phyloP scores from a whole-genome alignment of 2,113 vertebrate species.

The Natator depressus region DNA sequence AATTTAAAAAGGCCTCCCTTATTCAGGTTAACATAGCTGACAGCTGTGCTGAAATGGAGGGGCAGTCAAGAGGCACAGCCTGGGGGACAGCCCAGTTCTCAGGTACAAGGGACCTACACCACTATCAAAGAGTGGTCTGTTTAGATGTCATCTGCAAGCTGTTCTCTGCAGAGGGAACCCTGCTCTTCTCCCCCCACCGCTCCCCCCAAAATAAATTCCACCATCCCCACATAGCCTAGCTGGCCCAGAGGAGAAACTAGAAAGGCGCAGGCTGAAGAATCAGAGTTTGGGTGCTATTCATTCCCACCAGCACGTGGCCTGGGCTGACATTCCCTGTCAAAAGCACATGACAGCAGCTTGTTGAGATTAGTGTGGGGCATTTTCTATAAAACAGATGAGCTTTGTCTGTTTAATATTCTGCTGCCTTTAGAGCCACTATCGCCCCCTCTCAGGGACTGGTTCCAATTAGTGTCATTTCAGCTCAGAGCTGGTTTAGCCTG shows the following conservation, averaged over 20 bases:
- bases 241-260: background rate
- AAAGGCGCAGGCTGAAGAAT: background rate
- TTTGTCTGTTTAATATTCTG: constrained; percentile 4
- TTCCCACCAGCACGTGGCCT: background rate
- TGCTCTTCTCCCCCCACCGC: no score
- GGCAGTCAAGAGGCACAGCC: background rate
- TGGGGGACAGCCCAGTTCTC: background rate
- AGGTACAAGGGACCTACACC: background rate
- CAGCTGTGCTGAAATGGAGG: background rate
- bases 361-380: background rate
- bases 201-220: background rate
- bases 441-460: constrained; percentile 21
- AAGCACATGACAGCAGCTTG: background rate
- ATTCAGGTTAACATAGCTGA: rapidly evolving
- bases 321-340: background rate
- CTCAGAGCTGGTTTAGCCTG: constrained; percentile 1
- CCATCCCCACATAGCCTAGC: background rate
- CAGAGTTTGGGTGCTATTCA: background rate
- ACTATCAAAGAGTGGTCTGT: background rate
- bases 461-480: constrained; percentile 46
- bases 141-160: background rate
- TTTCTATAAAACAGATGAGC: constrained; percentile 55
- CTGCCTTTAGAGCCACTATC: background rate
- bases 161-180: background rate
- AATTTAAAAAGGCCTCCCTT: rapidly evolving